Evolutionary conservation across 2,888 invertebrate genomes (phyloP).

Genomic region (Clitarchus hookeri): DNA sequence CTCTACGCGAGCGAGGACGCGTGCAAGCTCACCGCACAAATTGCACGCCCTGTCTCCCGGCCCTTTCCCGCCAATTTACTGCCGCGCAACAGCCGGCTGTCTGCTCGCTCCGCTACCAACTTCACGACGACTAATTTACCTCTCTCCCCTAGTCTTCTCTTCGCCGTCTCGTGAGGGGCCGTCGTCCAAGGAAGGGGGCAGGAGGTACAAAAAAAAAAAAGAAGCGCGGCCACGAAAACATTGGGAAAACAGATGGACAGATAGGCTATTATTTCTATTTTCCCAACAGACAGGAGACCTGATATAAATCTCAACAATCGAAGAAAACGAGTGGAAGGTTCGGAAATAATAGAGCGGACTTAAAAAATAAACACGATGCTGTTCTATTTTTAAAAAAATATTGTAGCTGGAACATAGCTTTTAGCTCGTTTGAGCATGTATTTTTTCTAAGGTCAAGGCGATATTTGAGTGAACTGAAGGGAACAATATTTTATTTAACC

Average conservation of each 20-base stretch:
- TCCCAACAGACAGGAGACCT: not conserved
- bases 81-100: not conserved
- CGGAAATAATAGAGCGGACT: constrained; percentile 3
- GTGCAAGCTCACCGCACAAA: not conserved
- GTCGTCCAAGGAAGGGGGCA: not conserved
- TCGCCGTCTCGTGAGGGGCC: not conserved
- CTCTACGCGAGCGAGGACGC: not conserved
- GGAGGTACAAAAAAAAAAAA: not conserved
- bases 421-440: not conserved
- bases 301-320: not conserved
- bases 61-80: not conserved
- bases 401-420: not conserved
- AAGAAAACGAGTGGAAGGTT: constrained; percentile 14
- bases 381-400: not conserved
- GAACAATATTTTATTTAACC: not conserved
- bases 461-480: not conserved
- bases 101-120: not conserved
- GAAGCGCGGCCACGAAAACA: not conserved
- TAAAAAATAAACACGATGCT: constrained; percentile 1
- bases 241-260: not conserved
- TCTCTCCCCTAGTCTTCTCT: not conserved
- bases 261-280: constrained; percentile 3
- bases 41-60: too few relatives aligned
- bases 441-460: not conserved
- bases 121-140: not conserved